Evolutionary conservation across 2,113 vertebrate species (phyloP), one percentile per base, ranked within the genome.

Genomic region (Zosterops borbonicus): DNA sequence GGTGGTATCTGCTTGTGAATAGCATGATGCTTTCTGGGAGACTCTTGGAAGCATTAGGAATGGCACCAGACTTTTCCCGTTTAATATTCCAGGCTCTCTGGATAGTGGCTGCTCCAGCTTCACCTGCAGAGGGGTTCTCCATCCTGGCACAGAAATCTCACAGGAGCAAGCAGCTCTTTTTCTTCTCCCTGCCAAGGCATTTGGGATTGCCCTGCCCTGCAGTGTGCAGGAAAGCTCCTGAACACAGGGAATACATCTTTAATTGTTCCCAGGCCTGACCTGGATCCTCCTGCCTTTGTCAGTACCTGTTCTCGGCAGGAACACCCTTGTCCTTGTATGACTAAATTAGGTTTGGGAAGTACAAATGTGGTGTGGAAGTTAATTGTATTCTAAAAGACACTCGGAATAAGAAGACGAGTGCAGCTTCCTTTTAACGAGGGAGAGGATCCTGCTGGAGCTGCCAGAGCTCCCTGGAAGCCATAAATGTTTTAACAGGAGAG

Each of bases 321-420:
- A 64, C 75, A 84, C 68, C 33, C 50, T 84, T 58, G 92, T 90
- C 89, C 91, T 87, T 52, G 58, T 37, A 35, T 6, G 18, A 80
- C 52, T 83, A 44, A 65, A 77, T 73, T 55, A 71, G 83, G 46
- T 74, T 65, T 42, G 63, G 84, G 69, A 62, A 83, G 78, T 35
- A 77, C 63, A 77, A 42, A 83, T 60, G 74, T 12, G 0, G 75
- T 7, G 60, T 28, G 33, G 89, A 90, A 94, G 92, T 76, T 92
- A 95, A 96, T 94, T 92, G 89, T 90, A 63, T 86, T 95, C 94
- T 82, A 29, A 89, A 91, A 96, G 93, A 82, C 64, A 56, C 83
- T 41, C 5, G 2, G 82, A 91, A 81, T 68, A 24, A 78, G 83
- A 80, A 58, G 83, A 74, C 1, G 64, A 93, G 93, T 68, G 79